Evolutionary conservation across 2,113 vertebrate genomes (phyloP), one percentile per base, ranked within the genome.

Genomic region (Mola mola): DNA sequence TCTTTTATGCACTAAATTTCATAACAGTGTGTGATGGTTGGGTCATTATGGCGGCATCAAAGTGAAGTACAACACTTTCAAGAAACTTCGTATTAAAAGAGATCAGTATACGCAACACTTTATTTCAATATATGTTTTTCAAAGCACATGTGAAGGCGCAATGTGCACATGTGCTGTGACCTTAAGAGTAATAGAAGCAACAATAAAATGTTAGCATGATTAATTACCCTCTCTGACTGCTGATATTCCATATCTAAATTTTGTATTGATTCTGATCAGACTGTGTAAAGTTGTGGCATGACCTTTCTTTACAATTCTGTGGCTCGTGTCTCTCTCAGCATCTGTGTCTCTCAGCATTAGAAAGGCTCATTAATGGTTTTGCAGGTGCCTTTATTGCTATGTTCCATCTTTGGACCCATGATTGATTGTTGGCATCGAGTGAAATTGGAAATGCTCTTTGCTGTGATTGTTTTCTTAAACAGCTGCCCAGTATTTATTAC

Each of bases 251-350:
- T 81, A 77, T 79, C 66, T 72, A 83, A 86, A 89, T 83, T 88
- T 78, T 89, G 49, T 91, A 91, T 92, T 90, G 90, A 92, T 92
- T 86, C 71, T 79, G 89, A 90, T 85, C 86, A 75, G 70, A 79
- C 62, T 72, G 79, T 88, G 88, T 86, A 88, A 90, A 91, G 82
- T 87, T 88, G 84, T 85, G 85, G 46, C 82, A 24, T 89, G 90
- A 93, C 92, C 91, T 86, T 82, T 82, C 82, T 82, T 76, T 75
- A 73, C 69, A 79, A 79, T 75, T 66, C 83, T 40, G 60, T 16
- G 47, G 69, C 61, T 66, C 22, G 41, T 59, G 66, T 73, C 51
- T 73, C 55, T 72, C 56, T 43, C 41, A 48, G 55, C 86, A 83
- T 88, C 83, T 86, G 89, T 71, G 87, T 84, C 82, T 83, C 78